Evolutionary conservation across 2,888 invertebrate genomes (phyloP).

Genomic region (Cenopis cana): DNA sequence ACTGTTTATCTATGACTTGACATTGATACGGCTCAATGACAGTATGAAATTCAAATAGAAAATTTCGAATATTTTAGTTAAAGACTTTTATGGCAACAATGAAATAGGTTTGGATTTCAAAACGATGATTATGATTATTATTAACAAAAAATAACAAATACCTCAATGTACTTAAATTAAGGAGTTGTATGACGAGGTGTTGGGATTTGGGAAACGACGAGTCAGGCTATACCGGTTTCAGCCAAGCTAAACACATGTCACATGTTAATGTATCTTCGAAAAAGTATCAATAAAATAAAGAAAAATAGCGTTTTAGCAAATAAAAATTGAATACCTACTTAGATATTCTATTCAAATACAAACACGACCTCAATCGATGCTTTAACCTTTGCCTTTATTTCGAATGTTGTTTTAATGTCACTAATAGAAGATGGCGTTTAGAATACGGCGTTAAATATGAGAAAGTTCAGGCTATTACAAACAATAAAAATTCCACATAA

Average conservation of each 20-base stretch:
- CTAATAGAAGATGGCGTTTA: not conserved
- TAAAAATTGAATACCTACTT: not conserved
- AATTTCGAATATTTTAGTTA: not conserved
- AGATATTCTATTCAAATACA: not conserved
- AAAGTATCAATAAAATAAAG: too few relatives aligned
- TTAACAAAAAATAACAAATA: too few relatives aligned
- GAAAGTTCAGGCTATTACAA: not conserved
- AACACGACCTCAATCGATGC: not conserved
- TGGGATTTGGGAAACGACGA: too few relatives aligned
- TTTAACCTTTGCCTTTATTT: not conserved
- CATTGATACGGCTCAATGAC: conserved; percentile 19
- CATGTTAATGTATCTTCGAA: too few relatives aligned
- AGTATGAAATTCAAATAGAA: not conserved
- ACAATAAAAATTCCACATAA: too few relatives aligned
- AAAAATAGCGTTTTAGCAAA: not conserved
- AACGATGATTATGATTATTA: too few relatives aligned
- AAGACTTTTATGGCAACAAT: not conserved
- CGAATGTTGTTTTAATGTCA: not conserved
- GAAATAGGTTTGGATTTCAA: too few relatives aligned
- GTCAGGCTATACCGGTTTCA: too few relatives aligned
- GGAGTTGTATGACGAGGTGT: too few relatives aligned
- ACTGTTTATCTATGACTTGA: conserved; percentile 11
- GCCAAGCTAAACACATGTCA: too few relatives aligned
- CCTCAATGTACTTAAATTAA: too few relatives aligned
- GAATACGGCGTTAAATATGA: not conserved